Evolutionary conservation across 2,113 vertebrate species (phyloP).

Genomic region (Cynopterus brachyotis): DNA sequence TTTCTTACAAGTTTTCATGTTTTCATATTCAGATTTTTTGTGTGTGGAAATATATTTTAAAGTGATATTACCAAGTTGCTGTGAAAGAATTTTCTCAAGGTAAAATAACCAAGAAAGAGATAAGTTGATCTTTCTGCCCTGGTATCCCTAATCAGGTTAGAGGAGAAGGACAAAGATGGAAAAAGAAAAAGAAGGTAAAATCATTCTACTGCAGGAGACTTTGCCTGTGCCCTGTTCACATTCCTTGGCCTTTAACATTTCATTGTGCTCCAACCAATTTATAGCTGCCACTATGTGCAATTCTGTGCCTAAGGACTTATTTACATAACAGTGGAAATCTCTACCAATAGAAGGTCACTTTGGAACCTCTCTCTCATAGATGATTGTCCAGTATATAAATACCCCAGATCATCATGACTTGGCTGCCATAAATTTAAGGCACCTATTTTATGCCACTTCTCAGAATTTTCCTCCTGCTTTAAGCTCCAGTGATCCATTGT

Average conservation of each 20-base stretch:
- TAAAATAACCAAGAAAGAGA: not conserved
- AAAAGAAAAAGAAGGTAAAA: not conserved
- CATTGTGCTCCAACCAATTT: not conserved
- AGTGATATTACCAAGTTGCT: not conserved
- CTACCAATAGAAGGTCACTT: not conserved
- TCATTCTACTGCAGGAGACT: not conserved
- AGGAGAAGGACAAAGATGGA: not conserved
- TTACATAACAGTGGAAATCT: not conserved
- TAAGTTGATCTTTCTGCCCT: not conserved
- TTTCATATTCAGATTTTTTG: not conserved
- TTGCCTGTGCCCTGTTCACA: not conserved
- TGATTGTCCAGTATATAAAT: not conserved
- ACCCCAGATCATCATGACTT: not conserved
- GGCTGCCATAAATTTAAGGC: not conserved
- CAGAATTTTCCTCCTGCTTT: not conserved
- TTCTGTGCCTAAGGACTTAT: not conserved
- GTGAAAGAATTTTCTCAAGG: not conserved
- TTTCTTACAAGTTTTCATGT: slow-evolving; percentile 22
- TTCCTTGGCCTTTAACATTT: not conserved
- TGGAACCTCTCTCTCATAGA: not conserved
- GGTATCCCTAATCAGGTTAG: not conserved
- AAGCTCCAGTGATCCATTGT: not conserved
- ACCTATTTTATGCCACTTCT: not conserved
- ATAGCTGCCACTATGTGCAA: not conserved
- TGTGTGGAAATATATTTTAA: slow-evolving; percentile 29